Conservation (phyloP, 2,888 invertebrate genomes). For the Escarpia spicata region DNA sequence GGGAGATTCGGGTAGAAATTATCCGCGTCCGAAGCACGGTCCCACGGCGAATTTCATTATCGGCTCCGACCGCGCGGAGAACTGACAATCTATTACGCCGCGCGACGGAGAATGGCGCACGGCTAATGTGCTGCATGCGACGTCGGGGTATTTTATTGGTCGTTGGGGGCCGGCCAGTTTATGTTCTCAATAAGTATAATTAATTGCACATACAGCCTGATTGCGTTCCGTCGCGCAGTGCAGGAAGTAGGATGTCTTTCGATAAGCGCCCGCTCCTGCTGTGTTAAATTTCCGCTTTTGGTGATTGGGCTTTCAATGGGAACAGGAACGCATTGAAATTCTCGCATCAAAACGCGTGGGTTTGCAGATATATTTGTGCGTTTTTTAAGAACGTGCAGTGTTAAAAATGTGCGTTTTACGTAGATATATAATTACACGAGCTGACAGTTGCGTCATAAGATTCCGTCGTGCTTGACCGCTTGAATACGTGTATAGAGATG, state of each 20-base stretch:
- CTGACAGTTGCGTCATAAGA: too few species aligned
- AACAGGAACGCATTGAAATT: neutral
- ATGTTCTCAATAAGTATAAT: conserved; percentile 10
- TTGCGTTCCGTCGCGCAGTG: neutral
- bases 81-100: neutral
- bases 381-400: too few species aligned
- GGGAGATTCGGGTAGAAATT: conserved; percentile 3
- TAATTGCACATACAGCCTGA: conserved; percentile 7
- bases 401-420: too few species aligned
- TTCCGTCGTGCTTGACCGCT: neutral
- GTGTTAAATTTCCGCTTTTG: neutral
- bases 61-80: neutral
- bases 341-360: too few species aligned
- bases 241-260: neutral
- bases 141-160: neutral
- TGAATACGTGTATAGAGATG: neutral
- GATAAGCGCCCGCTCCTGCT: neutral
- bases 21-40: neutral
- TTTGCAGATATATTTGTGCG: too few species aligned
- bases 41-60: neutral
- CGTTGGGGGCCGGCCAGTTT: neutral
- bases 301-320: neutral
- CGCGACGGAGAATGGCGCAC: neutral
- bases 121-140: neutral
- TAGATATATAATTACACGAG: too few species aligned